These are phyloP conservation scores for Siderastrea radians DNA, from an alignment of 92 coral and sea anemone species.

Conservation along the genomic window DNA sequence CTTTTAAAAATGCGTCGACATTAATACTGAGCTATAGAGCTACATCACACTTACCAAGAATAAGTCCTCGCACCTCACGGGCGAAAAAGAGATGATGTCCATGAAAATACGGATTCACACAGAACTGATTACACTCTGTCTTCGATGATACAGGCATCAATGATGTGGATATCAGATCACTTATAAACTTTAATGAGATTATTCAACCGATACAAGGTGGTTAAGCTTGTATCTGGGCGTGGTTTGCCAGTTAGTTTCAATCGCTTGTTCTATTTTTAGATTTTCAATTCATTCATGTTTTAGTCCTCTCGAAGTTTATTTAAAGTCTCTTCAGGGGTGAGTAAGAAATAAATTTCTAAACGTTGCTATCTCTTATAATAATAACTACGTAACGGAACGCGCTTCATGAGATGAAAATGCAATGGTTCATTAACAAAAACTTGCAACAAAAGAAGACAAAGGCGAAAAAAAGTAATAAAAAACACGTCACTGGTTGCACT, in stretches of 20 bases:
- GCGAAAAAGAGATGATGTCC: constrained; percentile 3
- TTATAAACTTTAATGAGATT: not conserved
- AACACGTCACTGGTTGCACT: not conserved
- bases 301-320: not conserved
- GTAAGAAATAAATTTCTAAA: not conserved
- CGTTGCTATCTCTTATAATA: not conserved
- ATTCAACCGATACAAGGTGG: not conserved
- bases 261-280: not conserved
- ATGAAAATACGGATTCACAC: not conserved
- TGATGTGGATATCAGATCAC: not conserved
- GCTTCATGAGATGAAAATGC: no score
- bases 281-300: not conserved
- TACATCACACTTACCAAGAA: not conserved
- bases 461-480: not conserved
- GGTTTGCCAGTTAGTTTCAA: not conserved
- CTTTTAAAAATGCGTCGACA: not conserved
- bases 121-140: no score
- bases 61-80: not conserved
- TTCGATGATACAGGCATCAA: not conserved
- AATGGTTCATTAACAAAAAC: not conserved
- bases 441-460: not conserved
- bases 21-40: not conserved
- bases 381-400: not conserved
- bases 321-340: not conserved
- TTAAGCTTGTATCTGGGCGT: not conserved